Conservation (phyloP, 2,888 invertebrate genomes). For the Trachelus iudaicus region DNA sequence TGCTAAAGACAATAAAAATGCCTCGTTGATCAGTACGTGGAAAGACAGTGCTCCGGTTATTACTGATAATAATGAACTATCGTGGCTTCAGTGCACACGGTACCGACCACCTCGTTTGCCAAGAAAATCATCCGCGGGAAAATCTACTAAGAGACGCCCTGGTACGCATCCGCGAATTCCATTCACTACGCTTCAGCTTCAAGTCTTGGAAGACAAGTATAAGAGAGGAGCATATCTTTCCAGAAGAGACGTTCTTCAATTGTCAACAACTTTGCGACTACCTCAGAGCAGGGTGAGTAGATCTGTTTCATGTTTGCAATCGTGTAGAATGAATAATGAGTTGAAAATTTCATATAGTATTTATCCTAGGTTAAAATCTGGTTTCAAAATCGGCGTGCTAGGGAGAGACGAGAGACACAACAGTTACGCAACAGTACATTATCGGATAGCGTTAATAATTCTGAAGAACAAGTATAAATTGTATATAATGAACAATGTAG, state of each 20-base stretch:
- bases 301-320: background rate
- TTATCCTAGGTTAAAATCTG: conserved; percentile 72
- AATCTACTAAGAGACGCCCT: conserved; percentile 45
- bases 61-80: conserved; percentile 36
- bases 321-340: background rate
- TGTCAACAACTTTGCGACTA: conserved; percentile 74
- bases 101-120: conserved; percentile 79
- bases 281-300: conserved; percentile 75
- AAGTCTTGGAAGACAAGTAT: conserved; percentile 77
- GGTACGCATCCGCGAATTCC: conserved; percentile 71
- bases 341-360: conserved; percentile 4
- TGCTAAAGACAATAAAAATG: background rate
- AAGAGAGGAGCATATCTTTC: conserved; percentile 76
- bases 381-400: conserved; percentile 85
- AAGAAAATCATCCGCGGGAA: conserved; percentile 67
- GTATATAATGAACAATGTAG: background rate
- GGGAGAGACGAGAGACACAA: conserved; percentile 74
- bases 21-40: background rate
- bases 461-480: background rate
- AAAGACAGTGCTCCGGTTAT: background rate
- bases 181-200: conserved; percentile 77
- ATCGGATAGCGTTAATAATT: background rate
- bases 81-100: conserved; percentile 79
- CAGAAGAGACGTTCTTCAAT: conserved; percentile 73
- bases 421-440: background rate